A percentile compares a stretch with the other conserved stretches of the same genome.
Conservation (phyloP, 1,140 invertebrate species). For the Amyelois transitella region DNA sequence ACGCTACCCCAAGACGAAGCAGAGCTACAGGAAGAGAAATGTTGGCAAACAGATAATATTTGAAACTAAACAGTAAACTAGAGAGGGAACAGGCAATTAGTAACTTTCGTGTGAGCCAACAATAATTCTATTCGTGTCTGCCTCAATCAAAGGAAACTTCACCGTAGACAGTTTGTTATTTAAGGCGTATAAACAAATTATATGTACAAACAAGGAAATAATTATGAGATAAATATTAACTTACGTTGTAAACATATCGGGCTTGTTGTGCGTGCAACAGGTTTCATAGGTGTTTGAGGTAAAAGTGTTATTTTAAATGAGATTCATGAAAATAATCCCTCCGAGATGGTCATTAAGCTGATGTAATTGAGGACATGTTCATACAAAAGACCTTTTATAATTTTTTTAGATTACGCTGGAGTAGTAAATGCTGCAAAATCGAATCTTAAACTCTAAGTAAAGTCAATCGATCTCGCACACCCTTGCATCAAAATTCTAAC, state of each 20-base stretch:
- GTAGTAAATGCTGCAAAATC: too few relatives aligned
- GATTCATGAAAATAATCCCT: too few relatives aligned
- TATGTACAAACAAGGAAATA: not conserved
- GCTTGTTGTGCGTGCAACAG: not conserved
- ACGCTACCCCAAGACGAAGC: not conserved
- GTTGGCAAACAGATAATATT: constrained; percentile 1
- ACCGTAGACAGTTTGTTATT: not conserved
- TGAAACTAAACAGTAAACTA: not conserved
- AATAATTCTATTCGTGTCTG: not conserved
- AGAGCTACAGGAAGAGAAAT: not conserved
- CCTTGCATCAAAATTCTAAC: too few relatives aligned
- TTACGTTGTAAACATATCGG: not conserved
- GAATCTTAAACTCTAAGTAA: too few relatives aligned
- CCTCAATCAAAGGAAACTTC: not conserved
- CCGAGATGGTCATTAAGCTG: too few relatives aligned
- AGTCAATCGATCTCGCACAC: too few relatives aligned
- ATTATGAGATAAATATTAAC: not conserved
- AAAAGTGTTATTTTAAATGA: too few relatives aligned
- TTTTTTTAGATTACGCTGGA: too few relatives aligned
- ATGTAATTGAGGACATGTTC: too few relatives aligned
- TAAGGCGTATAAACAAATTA: not conserved
- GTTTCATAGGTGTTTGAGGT: too few relatives aligned
- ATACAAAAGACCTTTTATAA: too few relatives aligned
- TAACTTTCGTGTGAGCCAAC: not conserved
- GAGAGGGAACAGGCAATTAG: not conserved